phyloP scores from a whole-genome alignment of 2,888 invertebrate genomes.

The Thymelicus sylvestris region DNA sequence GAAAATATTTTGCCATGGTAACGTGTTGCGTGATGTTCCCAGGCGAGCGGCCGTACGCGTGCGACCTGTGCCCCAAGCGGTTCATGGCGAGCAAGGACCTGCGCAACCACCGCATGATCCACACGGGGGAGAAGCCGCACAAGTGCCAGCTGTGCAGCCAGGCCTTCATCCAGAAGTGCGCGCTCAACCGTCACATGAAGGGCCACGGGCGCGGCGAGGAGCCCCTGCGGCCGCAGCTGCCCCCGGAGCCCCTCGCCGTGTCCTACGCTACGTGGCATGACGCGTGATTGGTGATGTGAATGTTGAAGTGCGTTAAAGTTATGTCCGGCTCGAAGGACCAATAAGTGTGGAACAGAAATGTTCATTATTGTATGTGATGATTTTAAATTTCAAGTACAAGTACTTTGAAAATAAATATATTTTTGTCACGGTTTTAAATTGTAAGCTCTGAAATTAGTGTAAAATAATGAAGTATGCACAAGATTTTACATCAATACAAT shows the following conservation, averaged over 20 bases:
- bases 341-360: too few relatives aligned
- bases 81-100: constrained; percentile 97
- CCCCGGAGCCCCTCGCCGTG: constrained; percentile 22
- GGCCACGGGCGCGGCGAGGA: constrained; percentile 53
- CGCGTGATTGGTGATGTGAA: neutral
- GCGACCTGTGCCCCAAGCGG: constrained; percentile 94
- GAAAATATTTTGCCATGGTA: too few relatives aligned
- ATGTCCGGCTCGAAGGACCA: too few relatives aligned
- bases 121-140: constrained; percentile 95
- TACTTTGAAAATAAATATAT: too few relatives aligned
- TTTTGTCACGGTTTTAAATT: too few relatives aligned
- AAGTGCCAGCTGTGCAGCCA: constrained; percentile 95
- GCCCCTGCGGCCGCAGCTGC: constrained; percentile 40
- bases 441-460: too few relatives aligned
- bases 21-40: constrained; percentile 38
- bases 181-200: constrained; percentile 97
- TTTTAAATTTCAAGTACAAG: too few relatives aligned
- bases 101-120: constrained; percentile 95
- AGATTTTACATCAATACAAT: too few relatives aligned
- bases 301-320: too few relatives aligned
- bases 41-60: constrained; percentile 91
- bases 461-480: too few relatives aligned
- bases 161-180: constrained; percentile 96
- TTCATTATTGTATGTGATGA: too few relatives aligned
- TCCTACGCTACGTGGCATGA: constrained; percentile 17